phyloP scores from a whole-genome alignment of 2,113 vertebrate species.

The Xenopus laevis region DNA sequence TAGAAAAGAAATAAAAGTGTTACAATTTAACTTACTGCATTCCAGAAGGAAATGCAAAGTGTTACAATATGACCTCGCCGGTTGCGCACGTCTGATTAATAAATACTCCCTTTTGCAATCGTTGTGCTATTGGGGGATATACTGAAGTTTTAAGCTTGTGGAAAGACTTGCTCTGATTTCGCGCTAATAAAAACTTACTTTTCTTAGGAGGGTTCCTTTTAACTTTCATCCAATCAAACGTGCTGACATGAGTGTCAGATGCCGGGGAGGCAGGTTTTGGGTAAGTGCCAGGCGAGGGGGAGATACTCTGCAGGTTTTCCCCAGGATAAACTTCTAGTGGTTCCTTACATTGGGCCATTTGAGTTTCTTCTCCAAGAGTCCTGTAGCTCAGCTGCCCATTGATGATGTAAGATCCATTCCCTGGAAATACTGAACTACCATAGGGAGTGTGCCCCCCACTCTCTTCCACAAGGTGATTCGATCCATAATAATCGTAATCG shows the following conservation, averaged over 20 bases:
- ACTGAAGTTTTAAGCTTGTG: too few species aligned
- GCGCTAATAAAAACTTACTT: slow-evolving; percentile 57
- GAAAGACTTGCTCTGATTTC: too few species aligned
- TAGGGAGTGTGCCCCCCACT: slow-evolving; percentile 55
- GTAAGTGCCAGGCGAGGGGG: slow-evolving; percentile 52
- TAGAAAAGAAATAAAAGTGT: too few species aligned
- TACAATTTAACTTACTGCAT: too few species aligned
- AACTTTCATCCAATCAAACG: slow-evolving; percentile 71
- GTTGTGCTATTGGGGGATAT: too few species aligned
- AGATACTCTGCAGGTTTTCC: slow-evolving; percentile 51
- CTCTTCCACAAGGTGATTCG: slow-evolving; percentile 47
- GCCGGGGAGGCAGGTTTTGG: slow-evolving; percentile 47
- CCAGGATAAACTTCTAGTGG: slow-evolving; percentile 47
- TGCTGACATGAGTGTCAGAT: slow-evolving; percentile 51
- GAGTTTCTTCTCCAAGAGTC: slow-evolving; percentile 46
- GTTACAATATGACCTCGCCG: too few species aligned
- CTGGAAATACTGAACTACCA: slow-evolving; percentile 52
- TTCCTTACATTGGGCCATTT: slow-evolving; percentile 50
- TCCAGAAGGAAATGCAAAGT: too few species aligned
- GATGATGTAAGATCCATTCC: slow-evolving; percentile 48
- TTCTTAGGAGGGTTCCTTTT: slow-evolving; percentile 63
- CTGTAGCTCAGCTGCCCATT: slow-evolving; percentile 51
- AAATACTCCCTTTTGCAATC: too few species aligned
- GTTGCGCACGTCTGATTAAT: too few species aligned
- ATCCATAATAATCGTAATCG: slow-evolving; percentile 46